Conservation (phyloP, 2,797 vertebrate genomes). For the Mionectes olivaceus region DNA sequence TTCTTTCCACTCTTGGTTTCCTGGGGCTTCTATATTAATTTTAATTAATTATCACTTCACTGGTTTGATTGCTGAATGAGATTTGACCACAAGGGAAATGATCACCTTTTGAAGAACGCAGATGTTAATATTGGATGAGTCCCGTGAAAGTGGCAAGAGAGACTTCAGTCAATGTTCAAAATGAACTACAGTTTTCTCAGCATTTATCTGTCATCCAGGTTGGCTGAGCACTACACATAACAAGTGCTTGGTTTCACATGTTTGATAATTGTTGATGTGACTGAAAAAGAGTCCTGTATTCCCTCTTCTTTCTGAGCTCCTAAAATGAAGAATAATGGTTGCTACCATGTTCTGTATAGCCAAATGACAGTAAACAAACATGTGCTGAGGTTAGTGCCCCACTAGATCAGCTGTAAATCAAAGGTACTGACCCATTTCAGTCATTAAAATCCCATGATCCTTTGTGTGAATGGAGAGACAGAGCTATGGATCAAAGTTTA, state of each 20-base stretch:
- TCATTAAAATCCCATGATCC: neutral
- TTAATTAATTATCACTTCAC: neutral
- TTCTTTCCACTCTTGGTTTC: neutral
- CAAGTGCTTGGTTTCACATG: neutral
- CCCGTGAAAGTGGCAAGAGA: neutral
- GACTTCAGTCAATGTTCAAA: neutral
- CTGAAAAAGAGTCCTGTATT: neutral
- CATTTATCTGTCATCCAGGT: neutral
- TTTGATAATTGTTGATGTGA: neutral
- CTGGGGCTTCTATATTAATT: neutral
- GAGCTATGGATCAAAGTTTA: constrained; percentile 7
- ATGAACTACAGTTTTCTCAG: neutral
- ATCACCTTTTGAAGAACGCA: neutral
- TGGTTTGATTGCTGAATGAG: neutral
- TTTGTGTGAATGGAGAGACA: neutral
- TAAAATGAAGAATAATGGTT: neutral
- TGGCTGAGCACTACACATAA: neutral
- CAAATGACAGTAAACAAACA: neutral
- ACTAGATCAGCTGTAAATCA: neutral
- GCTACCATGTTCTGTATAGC: neutral
- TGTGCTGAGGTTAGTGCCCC: neutral
- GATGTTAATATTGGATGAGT: neutral
- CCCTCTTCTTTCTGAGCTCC: neutral
- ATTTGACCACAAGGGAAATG: neutral
- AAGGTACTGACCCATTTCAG: neutral